Evolutionary conservation across 2,888 invertebrate genomes (phyloP).

Genomic region (Machimus atricapillus): DNA sequence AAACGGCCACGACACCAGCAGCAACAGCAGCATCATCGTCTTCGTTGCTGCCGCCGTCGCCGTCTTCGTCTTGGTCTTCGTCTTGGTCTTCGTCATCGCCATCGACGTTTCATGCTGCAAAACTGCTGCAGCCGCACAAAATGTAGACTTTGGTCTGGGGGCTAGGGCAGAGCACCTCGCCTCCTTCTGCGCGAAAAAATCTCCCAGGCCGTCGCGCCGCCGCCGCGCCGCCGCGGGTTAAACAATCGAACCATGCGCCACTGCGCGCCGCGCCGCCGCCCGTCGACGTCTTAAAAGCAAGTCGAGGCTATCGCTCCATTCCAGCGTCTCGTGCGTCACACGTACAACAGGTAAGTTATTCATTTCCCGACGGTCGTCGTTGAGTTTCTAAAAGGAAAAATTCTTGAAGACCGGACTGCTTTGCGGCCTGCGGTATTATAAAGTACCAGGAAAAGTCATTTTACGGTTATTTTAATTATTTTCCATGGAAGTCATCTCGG

Average conservation of each 20-base stretch:
- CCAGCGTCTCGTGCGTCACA: neutral
- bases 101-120: neutral
- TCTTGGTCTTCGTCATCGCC: neutral
- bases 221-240: neutral
- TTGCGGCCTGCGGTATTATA: neutral
- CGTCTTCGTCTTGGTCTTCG: neutral
- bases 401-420: conserved; percentile 12
- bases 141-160: neutral
- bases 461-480: conserved; percentile 28
- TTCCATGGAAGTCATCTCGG: conserved; percentile 8
- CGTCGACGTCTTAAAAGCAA: neutral
- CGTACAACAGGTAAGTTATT: neutral
- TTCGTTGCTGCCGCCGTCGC: neutral
- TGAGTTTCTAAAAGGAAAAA: conserved; percentile 31
- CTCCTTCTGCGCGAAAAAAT: neutral
- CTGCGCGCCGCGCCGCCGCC: neutral
- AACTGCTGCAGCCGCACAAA: neutral
- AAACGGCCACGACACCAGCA: neutral
- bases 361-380: neutral
- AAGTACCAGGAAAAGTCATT: conserved; percentile 10
- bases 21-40: neutral
- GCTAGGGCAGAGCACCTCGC: neutral
- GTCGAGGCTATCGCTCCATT: neutral
- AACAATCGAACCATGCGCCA: neutral
- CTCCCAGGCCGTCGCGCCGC: too few relatives aligned